Conservation (phyloP, 2,113 vertebrate genomes). For the Nestor notabilis region DNA sequence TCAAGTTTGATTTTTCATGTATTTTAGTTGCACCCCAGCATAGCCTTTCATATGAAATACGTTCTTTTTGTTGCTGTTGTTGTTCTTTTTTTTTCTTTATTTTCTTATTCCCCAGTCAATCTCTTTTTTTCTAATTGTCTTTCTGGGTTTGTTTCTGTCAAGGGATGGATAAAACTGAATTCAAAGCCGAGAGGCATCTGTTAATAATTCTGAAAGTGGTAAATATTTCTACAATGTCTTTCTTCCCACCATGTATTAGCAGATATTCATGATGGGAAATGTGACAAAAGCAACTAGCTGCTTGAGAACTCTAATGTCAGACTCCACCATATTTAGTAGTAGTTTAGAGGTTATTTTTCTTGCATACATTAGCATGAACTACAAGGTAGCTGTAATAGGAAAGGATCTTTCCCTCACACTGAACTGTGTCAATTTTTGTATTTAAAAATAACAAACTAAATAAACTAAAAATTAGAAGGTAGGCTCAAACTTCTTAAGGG, state of each 20-base stretch:
- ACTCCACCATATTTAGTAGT: not conserved
- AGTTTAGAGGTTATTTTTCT: not conserved
- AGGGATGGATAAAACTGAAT: slow-evolving; percentile 19
- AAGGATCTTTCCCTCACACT: not conserved
- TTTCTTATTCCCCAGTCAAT: not conserved
- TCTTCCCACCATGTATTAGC: not conserved
- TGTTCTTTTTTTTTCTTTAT: not conserved
- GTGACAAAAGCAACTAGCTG: not conserved
- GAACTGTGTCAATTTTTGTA: not conserved
- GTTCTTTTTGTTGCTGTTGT: not conserved
- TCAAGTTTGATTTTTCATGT: not conserved
- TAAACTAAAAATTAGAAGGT: not conserved
- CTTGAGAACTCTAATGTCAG: not conserved
- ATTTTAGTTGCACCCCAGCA: not conserved
- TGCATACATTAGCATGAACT: not conserved
- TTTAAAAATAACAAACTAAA: not conserved
- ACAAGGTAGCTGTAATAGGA: not conserved
- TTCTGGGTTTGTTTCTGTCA: not conserved
- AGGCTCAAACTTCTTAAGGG: not conserved
- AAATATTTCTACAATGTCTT: not conserved
- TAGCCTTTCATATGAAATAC: not conserved
- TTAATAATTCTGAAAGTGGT: slow-evolving; percentile 13
- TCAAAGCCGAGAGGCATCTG: slow-evolving; percentile 23
- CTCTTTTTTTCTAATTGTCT: not conserved
- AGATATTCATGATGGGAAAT: slow-evolving; percentile 7